A percentile compares a stretch with the other conserved stretches of the same genome.
phyloP scores from a whole-genome alignment of 2,113 vertebrate genomes.

The Alaudala cheleensis region DNA sequence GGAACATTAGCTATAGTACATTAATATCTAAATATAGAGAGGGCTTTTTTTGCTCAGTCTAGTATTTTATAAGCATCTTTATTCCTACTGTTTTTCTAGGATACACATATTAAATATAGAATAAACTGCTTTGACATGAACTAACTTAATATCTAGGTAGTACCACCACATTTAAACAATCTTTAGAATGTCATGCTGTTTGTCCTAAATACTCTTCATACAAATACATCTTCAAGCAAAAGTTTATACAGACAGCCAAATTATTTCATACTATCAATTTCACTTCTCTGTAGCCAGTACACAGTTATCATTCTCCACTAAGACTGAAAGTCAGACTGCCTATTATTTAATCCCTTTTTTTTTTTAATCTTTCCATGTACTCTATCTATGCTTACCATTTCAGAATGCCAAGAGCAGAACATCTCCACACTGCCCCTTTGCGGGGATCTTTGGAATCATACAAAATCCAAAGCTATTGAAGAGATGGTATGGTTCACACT shows the following conservation, averaged over 20 bases:
- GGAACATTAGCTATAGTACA: background rate
- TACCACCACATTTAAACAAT: background rate
- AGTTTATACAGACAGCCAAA: background rate
- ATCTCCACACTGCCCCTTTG: slow-evolving; percentile 47
- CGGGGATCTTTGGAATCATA: background rate
- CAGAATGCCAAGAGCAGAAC: background rate
- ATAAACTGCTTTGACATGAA: background rate
- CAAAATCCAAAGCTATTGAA: background rate
- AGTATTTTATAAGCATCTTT: background rate
- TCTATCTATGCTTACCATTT: background rate
- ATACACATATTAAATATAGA: background rate
- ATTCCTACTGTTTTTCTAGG: background rate
- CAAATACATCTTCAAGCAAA: too few relatives aligned
- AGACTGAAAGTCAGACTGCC: background rate
- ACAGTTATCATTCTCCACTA: background rate
- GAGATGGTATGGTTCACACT: background rate
- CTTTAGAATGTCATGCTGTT: background rate
- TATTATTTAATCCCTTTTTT: background rate
- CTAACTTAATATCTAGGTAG: background rate
- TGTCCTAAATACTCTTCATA: background rate
- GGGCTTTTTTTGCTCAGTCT: background rate
- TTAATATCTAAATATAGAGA: background rate
- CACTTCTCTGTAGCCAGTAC: background rate
- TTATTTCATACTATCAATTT: background rate
- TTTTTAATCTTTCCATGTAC: background rate